Base-by-base conservation (phyloP, 2,113 vertebrate species). In the Sylvilagus bachmani region DNA sequence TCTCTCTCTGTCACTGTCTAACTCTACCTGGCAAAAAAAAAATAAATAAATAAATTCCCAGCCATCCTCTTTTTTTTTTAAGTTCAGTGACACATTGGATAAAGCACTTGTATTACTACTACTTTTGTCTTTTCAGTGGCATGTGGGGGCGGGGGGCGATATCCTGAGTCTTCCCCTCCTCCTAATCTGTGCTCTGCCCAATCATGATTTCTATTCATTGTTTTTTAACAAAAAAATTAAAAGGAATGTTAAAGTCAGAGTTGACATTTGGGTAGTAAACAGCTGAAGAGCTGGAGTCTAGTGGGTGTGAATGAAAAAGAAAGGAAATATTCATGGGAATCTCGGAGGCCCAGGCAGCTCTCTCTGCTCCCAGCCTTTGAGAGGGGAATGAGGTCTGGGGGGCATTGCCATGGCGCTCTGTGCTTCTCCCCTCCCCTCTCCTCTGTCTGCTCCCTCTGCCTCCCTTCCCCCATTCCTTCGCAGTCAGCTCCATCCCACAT, bases 201-300 rank as follows among this genome's bases (percentile, higher is more conserved):
- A 89, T 89, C 25, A 49, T 91, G 51, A 71, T 91, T 95, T 95
- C 95, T 93, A 81, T n/a, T 90, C 31, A 10, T 55, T 89, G 94
- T 73, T 24, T 70, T 36, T 11, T 16, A 70, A 71, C 64, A 38
- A 14, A 84, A 75, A 93, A 67, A 61, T 44, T 64, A 38, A 83
- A 86, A 79, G 51, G 70, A 74, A 71, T 90, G 66, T 96, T 83
- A 82, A 69, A 83, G 64, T 94, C 66, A 67, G 77, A 85, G 29
- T 94, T 91, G 85, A 67, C 9, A 22, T 90, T 80, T 79, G 70
- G 55, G 7, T 66, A 79, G 44, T 70, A 9, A 89, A 44, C 21
- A 16, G 78, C 71, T 80, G 69, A 87, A 64, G 33, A 53, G 8
- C 38, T 64, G 2, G 64, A 49, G 14, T 85, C 62, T 86, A 31